These are phyloP conservation scores for Crotalus tigris DNA, from an alignment of 2,113 vertebrate species.

Conservation along the genomic window DNA sequence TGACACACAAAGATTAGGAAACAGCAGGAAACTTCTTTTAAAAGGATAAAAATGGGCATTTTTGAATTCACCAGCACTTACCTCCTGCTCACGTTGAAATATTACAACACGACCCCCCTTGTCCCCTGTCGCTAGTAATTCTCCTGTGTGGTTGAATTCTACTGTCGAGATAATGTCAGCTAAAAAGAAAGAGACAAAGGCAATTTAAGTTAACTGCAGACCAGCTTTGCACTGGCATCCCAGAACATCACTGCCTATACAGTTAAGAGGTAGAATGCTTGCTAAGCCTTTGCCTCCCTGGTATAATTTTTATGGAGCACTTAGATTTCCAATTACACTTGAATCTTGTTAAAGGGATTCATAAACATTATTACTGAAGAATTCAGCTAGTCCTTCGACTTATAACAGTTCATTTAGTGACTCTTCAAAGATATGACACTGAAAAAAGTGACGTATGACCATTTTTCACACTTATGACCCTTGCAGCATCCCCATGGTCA, in stretches of 20 bases:
- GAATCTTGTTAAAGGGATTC: background rate
- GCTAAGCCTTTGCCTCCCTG: constrained; percentile 18
- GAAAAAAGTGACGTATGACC: background rate
- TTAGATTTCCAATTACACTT: constrained; percentile 12
- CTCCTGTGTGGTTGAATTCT: constrained; percentile 98
- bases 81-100: constrained; percentile 99
- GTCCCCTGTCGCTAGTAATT: constrained; percentile 97
- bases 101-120: constrained; percentile 98
- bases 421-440: background rate
- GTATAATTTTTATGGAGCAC: constrained; percentile 41
- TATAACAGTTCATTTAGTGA: background rate
- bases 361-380: background rate
- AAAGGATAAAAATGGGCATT: constrained; percentile 65
- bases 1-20: constrained; percentile 60
- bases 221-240: constrained; percentile 46
- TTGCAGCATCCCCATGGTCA: background rate
- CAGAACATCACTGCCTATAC: constrained; percentile 44
- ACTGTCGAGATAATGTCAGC: constrained; percentile 99
- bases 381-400: background rate
- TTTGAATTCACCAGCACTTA: constrained; percentile 71
- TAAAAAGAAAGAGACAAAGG: constrained; percentile 80
- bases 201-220: constrained; percentile 65
- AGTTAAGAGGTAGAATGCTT: constrained; percentile 28
- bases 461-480: background rate
- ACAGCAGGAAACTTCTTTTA: constrained; percentile 62